phyloP scores from a whole-genome alignment of 2,888 invertebrate species.

The Vesta saturnalis region DNA sequence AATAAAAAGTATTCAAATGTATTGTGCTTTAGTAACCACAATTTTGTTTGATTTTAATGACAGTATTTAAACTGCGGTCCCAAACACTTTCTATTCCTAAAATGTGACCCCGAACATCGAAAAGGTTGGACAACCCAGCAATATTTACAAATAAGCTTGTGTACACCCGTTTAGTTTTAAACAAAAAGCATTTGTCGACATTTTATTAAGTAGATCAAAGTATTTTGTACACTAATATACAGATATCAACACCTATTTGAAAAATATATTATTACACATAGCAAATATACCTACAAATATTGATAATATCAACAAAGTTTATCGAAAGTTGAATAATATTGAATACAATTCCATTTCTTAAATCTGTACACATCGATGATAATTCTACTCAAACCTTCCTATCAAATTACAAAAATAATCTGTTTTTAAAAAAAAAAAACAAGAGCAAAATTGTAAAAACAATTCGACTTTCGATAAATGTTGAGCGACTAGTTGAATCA shows the following conservation, averaged over 20 bases:
- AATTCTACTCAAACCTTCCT: slow-evolving; percentile 41
- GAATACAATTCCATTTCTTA: slow-evolving; percentile 15
- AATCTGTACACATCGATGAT: slow-evolving; percentile 17
- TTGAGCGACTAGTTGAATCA: slow-evolving; percentile 61
- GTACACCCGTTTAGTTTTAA: too few relatives aligned
- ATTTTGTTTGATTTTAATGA: too few relatives aligned
- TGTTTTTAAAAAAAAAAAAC: slow-evolving; percentile 39
- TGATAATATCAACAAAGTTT: slow-evolving; percentile 35
- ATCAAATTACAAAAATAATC: slow-evolving; percentile 47
- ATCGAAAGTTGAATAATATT: slow-evolving; percentile 37
- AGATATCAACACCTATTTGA: slow-evolving; percentile 47
- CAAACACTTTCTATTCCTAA: too few relatives aligned
- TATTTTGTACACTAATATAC: slow-evolving; percentile 59
- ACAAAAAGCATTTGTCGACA: slow-evolving; percentile 20
- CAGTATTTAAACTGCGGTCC: too few relatives aligned
- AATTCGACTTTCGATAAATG: slow-evolving; percentile 43
- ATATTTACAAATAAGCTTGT: too few relatives aligned
- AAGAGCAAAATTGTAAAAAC: too few relatives aligned
- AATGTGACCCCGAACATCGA: too few relatives aligned
- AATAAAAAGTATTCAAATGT: too few relatives aligned
- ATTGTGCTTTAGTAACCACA: too few relatives aligned
- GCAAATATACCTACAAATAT: slow-evolving; percentile 35
- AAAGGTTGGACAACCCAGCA: too few relatives aligned
- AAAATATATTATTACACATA: slow-evolving; percentile 46
- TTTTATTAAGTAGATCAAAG: slow-evolving; percentile 48